Conservation (phyloP, 2,888 invertebrate genomes). For the Candidula unifasciata region DNA sequence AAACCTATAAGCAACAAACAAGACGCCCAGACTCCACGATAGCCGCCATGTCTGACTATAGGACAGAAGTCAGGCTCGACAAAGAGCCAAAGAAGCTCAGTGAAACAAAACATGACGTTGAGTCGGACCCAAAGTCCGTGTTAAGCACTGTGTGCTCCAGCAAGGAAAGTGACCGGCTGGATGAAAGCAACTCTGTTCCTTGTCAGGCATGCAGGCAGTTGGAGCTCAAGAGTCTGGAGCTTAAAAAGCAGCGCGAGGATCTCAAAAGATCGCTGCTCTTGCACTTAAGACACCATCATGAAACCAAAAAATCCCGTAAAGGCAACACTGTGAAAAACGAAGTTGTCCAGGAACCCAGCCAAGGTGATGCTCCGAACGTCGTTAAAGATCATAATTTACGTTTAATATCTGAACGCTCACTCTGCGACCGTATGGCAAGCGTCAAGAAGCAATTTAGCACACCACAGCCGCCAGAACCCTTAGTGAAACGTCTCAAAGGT, state of each 20-base stretch:
- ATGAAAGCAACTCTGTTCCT: background rate
- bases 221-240: background rate
- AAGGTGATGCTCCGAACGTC: background rate
- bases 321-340: background rate
- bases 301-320: background rate
- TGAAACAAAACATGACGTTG: background rate
- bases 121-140: background rate
- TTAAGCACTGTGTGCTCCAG: background rate
- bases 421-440: background rate
- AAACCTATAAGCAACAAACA: no score
- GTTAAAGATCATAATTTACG: background rate
- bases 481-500: conserved; percentile 11
- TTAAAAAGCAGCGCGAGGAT: background rate
- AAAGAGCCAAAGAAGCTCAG: no score
- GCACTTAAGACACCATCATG: background rate
- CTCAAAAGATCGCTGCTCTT: background rate
- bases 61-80: no score
- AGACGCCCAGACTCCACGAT: no score
- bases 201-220: background rate
- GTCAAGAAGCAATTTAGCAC: background rate
- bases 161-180: background rate
- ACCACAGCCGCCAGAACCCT: background rate
- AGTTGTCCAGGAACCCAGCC: background rate
- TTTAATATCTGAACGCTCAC: background rate
- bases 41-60: no score